Evolutionary conservation across 2,113 vertebrate genomes (phyloP).

Genomic region (Channa argus): DNA sequence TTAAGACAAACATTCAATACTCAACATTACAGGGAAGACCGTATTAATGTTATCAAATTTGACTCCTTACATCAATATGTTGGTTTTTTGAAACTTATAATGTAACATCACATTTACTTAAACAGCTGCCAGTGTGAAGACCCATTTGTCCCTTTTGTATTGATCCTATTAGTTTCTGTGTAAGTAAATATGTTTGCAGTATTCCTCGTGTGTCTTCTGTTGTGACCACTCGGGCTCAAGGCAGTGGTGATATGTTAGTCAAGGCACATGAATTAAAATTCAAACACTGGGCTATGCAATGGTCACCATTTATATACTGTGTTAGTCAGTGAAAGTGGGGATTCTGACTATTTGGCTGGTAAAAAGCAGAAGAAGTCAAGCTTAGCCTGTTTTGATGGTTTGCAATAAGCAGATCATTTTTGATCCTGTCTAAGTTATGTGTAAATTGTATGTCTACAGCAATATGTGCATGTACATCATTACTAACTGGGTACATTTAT

Average conservation of each 20-base stretch:
- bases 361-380: no score
- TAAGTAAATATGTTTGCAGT: constrained; percentile 9
- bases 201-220: not conserved
- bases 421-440: no score
- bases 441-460: no score
- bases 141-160: constrained; percentile 7
- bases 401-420: no score
- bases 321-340: no score
- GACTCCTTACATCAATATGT: not conserved
- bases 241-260: not conserved
- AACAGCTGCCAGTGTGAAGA: not conserved
- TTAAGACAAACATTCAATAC: no score
- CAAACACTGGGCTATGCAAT: not conserved
- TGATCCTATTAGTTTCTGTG: constrained; percentile 14
- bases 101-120: no score
- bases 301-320: no score
- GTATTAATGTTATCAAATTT: no score
- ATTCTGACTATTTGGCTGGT: no score
- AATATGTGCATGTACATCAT: not conserved
- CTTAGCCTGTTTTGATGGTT: no score
- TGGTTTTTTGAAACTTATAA: not conserved
- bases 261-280: not conserved
- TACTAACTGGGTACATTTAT: not conserved
- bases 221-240: not conserved
- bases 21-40: no score